Conservation (phyloP, 2,797 vertebrate genomes). For the Chaetodon trifasciatus region DNA sequence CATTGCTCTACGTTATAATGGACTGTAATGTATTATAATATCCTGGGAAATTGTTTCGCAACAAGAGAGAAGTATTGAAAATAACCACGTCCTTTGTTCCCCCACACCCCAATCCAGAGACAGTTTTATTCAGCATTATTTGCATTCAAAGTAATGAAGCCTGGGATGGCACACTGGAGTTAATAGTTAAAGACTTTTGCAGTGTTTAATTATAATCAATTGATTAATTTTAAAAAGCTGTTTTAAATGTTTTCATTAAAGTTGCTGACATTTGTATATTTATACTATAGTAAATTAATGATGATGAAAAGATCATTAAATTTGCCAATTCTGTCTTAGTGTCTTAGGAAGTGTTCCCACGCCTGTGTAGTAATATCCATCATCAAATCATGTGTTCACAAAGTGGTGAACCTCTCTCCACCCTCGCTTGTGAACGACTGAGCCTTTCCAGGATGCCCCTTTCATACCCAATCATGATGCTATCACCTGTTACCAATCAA, state of each 20-base stretch:
- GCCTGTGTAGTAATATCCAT: too few relatives aligned
- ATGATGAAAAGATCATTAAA: background rate
- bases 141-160: slow-evolving; percentile 12
- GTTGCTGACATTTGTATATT: slow-evolving; percentile 5
- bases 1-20: slow-evolving; percentile 37
- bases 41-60: background rate
- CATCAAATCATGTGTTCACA: too few relatives aligned
- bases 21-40: slow-evolving; percentile 28
- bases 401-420: too few relatives aligned
- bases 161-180: background rate
- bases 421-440: too few relatives aligned
- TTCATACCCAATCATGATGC: too few relatives aligned
- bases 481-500: too few relatives aligned
- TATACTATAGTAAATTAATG: background rate
- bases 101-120: background rate
- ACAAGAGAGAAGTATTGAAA: slow-evolving; percentile 5
- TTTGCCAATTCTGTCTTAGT: background rate
- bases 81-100: background rate
- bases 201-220: background rate
- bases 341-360: too few relatives aligned
- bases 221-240: background rate
- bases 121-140: slow-evolving; percentile 14
- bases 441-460: too few relatives aligned
- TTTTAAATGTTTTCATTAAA: background rate
- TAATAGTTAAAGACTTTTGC: background rate